These are phyloP conservation scores for Chrysemys picta DNA, from an alignment of 2,113 vertebrate genomes.

Conservation along the genomic window DNA sequence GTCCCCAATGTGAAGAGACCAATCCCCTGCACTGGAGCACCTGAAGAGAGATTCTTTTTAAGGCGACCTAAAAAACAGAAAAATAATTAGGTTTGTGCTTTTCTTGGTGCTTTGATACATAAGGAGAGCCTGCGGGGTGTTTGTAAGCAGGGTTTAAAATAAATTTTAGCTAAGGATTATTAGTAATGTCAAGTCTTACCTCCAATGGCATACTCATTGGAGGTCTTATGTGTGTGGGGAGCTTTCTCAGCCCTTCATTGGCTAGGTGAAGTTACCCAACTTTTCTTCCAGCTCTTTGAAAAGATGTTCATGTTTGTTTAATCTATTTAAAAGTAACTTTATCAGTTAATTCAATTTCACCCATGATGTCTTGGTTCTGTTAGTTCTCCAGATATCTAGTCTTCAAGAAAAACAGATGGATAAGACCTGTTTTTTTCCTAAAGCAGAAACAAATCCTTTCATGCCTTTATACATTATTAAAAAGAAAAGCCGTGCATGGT, in stretches of 20 bases:
- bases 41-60: neutral
- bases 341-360: neutral
- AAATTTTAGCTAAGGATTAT: neutral
- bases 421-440: no score
- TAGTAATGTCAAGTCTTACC: neutral
- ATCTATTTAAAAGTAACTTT: neutral
- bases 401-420: neutral
- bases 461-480: neutral
- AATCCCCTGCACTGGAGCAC: neutral
- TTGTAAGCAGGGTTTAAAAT: neutral
- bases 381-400: fast-evolving
- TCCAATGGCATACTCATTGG: neutral
- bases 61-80: neutral
- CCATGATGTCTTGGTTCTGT: neutral
- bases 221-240: neutral
- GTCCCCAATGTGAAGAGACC: neutral
- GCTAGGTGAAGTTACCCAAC: neutral
- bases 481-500: neutral
- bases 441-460: neutral
- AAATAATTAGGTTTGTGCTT: neutral
- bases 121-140: neutral
- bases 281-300: neutral
- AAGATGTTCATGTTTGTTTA: neutral
- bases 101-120: neutral
- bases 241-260: neutral